Conservation (phyloP, 2,888 invertebrate genomes). For the Andrena hattorfiana region DNA sequence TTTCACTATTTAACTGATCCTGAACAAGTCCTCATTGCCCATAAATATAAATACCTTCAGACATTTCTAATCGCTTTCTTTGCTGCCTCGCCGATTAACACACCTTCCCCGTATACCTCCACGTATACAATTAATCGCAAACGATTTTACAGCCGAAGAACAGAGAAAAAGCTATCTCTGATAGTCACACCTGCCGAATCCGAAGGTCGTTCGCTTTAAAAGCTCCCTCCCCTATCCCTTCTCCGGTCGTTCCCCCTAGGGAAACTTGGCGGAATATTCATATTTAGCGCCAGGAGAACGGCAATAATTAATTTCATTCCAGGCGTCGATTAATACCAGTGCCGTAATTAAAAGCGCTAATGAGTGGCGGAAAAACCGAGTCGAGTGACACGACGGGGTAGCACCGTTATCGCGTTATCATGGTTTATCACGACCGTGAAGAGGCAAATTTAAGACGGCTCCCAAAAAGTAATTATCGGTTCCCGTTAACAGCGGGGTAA, state of each 20-base stretch:
- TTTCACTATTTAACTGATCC: no score
- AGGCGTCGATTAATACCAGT: constrained; percentile 28
- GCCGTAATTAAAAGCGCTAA: constrained; percentile 45
- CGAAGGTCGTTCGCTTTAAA: constrained; percentile 12
- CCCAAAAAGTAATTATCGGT: constrained; percentile 55
- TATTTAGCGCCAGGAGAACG: constrained; percentile 13
- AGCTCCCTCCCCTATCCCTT: background rate
- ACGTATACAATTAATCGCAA: background rate
- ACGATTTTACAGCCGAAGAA: no score
- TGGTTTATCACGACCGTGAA: constrained; percentile 33
- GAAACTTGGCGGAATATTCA: constrained; percentile 2
- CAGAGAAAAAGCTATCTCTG: background rate
- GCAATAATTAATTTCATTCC: constrained; percentile 43
- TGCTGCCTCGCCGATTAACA: no score
- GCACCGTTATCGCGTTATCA: constrained; percentile 46
- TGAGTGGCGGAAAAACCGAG: constrained; percentile 34
- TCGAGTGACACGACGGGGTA: constrained; percentile 27
- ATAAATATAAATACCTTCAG: no score
- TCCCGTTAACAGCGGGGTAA: constrained; percentile 42
- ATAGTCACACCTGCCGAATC: background rate
- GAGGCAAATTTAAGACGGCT: constrained; percentile 40
- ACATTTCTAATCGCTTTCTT: no score
- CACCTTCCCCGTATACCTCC: no score
- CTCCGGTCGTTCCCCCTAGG: background rate
- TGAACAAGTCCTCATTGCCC: no score